Base-by-base conservation (phyloP, 2,888 invertebrate genomes). In the Itoplectis maculator region DNA sequence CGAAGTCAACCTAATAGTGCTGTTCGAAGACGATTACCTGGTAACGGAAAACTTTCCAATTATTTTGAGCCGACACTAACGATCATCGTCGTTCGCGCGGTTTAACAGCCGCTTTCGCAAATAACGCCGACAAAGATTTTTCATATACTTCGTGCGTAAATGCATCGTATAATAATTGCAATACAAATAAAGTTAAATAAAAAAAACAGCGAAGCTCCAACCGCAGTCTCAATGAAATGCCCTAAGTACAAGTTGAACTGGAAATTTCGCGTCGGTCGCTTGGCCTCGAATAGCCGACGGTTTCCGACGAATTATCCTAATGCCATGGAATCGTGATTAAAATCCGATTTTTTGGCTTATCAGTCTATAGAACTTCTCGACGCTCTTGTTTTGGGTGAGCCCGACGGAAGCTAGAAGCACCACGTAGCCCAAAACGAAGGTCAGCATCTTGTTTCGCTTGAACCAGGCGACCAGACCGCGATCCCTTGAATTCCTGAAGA, bases 1-100 rank as follows among this genome's bases (percentile, higher is more conserved):
- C 94, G 98, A 99, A 93, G 94, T 98, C 6, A 99, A 99, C 93
- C 95, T 99, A 68, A 97, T 98, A 0, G 95, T 99, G 42, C 96
- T 98, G 85, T 98, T 99, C 91, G 96, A 97, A 90, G 97, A 98
- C 91, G 98, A 99, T 91, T 97, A 98, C 92, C 94, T 98, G 79
- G 97, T 99, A 47, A 98, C 98, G 1, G 98, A 99, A 94, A 99
- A 98, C 92, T 98, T 99, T 92, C 98, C 98, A 7, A 96, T 98
- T 70, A 93, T 94, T 79, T 90, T 95, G 80, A 94, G 94, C 65
- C 93, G 95, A 89, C 93, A 94, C 86, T 94, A 90, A 92, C 78
- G 78, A 74, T 74, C 79, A 49, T 23, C 69, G 47, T 18, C 20
- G n/a, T 40, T 2, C 29, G n/a, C 23, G 51, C 49, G 59, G 18